A percentile compares a stretch with the other conserved stretches of the same genome.
These are phyloP conservation scores for Amphiprion clarkii DNA, from an alignment of 2,797 vertebrate genomes.

Conservation along the genomic window DNA sequence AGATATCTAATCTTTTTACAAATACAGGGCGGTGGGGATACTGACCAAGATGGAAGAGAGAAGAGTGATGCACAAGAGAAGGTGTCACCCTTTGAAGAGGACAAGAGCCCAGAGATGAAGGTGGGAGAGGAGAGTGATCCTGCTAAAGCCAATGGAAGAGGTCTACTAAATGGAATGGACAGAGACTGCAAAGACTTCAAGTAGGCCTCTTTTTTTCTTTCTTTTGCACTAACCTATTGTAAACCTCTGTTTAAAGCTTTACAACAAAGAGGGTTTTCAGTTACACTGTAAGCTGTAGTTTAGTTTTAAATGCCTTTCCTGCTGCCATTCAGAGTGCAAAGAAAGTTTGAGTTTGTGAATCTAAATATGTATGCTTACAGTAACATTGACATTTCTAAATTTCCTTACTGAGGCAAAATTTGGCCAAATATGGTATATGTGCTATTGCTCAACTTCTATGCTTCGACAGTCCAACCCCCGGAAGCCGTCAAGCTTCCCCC, in stretches of 20 bases:
- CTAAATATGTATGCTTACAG: not conserved
- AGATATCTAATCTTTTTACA: not conserved
- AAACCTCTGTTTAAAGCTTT: not conserved
- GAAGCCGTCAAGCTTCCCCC: conserved; percentile 96
- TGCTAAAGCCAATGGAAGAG: conserved; percentile 94
- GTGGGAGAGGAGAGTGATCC: conserved; percentile 92
- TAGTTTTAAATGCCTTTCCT: not conserved
- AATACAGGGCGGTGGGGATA: conserved; percentile 92
- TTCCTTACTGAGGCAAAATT: not conserved
- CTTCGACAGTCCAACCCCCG: conserved; percentile 90
- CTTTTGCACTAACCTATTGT: not conserved
- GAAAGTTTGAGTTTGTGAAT: not conserved
- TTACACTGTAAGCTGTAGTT: not conserved
- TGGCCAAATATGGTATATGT: not conserved
- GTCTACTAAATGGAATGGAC: conserved; percentile 97
- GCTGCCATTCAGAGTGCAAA: not conserved
- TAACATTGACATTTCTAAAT: not conserved
- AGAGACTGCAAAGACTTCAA: conserved; percentile 99
- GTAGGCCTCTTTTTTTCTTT: conserved; percentile 80
- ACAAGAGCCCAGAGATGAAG: conserved; percentile 95
- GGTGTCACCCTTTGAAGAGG: conserved; percentile 95
- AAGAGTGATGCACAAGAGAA: conserved; percentile 95
- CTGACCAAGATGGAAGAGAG: conserved; percentile 94
- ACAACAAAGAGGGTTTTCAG: not conserved
- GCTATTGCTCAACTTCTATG: not conserved